Evolutionary conservation across 2,888 invertebrate genomes (phyloP), one percentile per base, ranked within the genome.

Genomic region (Thymelicus acteon): DNA sequence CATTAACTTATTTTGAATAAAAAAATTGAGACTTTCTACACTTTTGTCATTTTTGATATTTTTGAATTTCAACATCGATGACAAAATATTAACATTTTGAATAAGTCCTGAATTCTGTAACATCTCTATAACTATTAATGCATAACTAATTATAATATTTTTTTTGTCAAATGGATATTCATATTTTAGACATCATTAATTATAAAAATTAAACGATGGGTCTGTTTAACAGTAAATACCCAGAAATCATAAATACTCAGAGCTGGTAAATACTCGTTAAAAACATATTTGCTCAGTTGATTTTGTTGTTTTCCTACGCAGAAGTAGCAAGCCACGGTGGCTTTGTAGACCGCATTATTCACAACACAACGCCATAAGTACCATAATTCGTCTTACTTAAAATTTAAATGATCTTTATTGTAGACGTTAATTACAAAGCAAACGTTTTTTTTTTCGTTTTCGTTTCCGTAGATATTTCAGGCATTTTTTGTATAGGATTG

Each of bases 171-270:
- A 54, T 10, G n/a, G 7, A 54, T 24, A 54, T 54, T 19, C 24
- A 12, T 24, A 54, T 24, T 54, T 52, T 12, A 54, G 54, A 24
- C 54, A 24, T 24, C 54, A 54, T 24, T 24, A 54, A 54, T 54
- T 24, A 54, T 54, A 24, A 54, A 24, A 54, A 54, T 24, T 54
- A 10, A 8, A 54, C 19, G 19, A 19, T 10, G 8, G 54, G 24
- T 24, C 10, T 54, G 19, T 54, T 19, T 54, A 54, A 24, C 54
- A 39, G 31, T 58, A 58, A 58, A 58, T 58, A 58, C 58, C 37
- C 7, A 37, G 58, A 37, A 58, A 58, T 13, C 31, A n/a, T 58
- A 58, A 39, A 58, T 58, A 58, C 37, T 58, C 58, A 12, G 13
- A 1, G 37, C 37, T 58, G 31, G 31, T 58, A 58, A 31, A 37